Conservation (phyloP, 1,140 invertebrate species). For the Drosophila burlai region DNA sequence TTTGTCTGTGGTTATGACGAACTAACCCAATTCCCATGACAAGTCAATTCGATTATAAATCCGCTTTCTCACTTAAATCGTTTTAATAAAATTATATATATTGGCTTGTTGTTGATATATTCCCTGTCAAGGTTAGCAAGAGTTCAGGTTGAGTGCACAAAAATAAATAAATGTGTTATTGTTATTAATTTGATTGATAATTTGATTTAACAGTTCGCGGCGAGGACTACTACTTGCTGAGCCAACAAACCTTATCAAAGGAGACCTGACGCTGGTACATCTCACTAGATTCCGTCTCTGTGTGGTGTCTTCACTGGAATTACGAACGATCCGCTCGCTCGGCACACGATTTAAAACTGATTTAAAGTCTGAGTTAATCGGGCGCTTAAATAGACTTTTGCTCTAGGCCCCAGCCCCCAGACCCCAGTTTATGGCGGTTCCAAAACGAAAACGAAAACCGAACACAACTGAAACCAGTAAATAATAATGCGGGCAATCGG, state of each 20-base stretch:
- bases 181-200: slow-evolving; percentile 38
- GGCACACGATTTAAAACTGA: slow-evolving; percentile 67
- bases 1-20: slow-evolving; percentile 16
- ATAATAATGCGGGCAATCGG: slow-evolving; percentile 45
- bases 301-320: slow-evolving; percentile 18
- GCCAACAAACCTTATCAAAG: slow-evolving; percentile 80
- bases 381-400: slow-evolving; percentile 71
- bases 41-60: slow-evolving; percentile 8
- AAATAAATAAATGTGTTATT: slow-evolving; percentile 35
- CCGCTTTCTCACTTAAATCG: slow-evolving; percentile 35
- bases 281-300: slow-evolving; percentile 23
- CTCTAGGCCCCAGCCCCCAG: slow-evolving; percentile 26
- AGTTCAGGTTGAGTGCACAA: slow-evolving; percentile 25
- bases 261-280: slow-evolving; percentile 80
- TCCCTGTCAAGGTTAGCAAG: slow-evolving; percentile 26
- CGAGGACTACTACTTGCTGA: slow-evolving; percentile 29
- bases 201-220: slow-evolving; percentile 8
- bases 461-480: slow-evolving; percentile 58
- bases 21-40: slow-evolving; percentile 33
- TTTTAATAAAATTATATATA: neutral
- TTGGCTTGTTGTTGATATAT: slow-evolving; percentile 1
- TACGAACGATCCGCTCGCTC: slow-evolving; percentile 49
- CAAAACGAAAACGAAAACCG: slow-evolving; percentile 56
- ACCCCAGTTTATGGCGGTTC: slow-evolving; percentile 40
- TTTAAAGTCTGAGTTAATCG: slow-evolving; percentile 47